Conservation (phyloP, 1,140 invertebrate genomes). For the Subanguina moxae region DNA sequence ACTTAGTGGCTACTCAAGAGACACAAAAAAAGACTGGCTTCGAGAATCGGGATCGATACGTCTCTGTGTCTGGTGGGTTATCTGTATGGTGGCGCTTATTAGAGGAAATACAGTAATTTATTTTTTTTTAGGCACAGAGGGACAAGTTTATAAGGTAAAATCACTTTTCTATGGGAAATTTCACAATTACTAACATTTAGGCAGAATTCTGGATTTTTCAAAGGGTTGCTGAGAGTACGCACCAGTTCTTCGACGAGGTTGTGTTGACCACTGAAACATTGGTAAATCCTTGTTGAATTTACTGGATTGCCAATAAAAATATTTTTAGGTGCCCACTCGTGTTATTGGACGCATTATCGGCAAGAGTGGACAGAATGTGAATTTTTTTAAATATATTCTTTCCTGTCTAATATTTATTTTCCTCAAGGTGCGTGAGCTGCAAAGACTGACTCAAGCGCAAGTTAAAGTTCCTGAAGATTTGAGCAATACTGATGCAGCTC, state of each 20-base stretch:
- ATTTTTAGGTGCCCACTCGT: constrained; percentile 10
- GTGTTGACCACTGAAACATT: constrained; percentile 1
- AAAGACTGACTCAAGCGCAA: constrained; percentile 11
- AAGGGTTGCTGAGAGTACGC: constrained; percentile 8
- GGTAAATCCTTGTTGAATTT: not conserved
- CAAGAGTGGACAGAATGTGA: constrained; percentile 32
- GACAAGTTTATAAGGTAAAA: too few relatives aligned
- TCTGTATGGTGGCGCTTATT: too few relatives aligned
- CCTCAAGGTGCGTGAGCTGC: constrained; percentile 27
- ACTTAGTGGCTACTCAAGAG: too few relatives aligned
- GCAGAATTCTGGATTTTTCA: constrained; percentile 14
- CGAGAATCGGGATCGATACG: too few relatives aligned
- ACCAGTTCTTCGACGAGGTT: constrained; percentile 4
- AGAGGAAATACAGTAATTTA: too few relatives aligned
- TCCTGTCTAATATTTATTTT: not conserved
- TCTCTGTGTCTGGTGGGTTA: too few relatives aligned
- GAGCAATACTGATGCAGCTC: not conserved
- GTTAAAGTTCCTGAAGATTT: constrained; percentile 29
- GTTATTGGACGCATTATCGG: constrained; percentile 33
- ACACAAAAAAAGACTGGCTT: too few relatives aligned
- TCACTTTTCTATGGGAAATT: too few relatives aligned
- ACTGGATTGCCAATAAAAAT: too few relatives aligned
- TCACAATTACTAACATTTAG: constrained; percentile 62
- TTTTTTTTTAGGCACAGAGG: not conserved
- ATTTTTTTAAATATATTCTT: not conserved